Conservation (phyloP, 1,140 invertebrate species). For the fruit fly (Drosophila melanogaster) region DNA sequence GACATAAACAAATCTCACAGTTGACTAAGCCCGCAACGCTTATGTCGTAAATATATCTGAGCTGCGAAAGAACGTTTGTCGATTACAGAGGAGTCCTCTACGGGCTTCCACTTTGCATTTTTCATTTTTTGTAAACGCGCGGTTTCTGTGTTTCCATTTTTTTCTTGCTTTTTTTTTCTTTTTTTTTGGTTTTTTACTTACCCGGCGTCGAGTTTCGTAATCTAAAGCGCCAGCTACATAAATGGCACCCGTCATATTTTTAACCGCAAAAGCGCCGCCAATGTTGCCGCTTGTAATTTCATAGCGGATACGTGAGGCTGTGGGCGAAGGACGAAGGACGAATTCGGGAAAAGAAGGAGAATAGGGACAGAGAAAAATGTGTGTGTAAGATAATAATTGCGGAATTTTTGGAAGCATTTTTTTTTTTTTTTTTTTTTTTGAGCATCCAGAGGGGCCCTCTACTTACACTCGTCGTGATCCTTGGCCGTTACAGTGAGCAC, state of each 20-base stretch:
- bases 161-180: conserved; percentile 1
- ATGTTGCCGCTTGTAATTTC: conserved; percentile 99
- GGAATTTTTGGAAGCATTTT: conserved; percentile 36
- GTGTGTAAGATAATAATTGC: conserved; percentile 51
- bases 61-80: conserved; percentile 45
- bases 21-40: conserved; percentile 63
- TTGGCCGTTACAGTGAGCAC: conserved; percentile 98
- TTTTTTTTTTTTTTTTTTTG: conserved; percentile 3
- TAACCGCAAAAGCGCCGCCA: conserved; percentile 98
- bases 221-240: conserved; percentile 97
- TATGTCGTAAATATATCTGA: conserved; percentile 63
- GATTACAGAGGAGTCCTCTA: conserved; percentile 40
- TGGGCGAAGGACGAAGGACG: conserved; percentile 11
- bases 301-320: conserved; percentile 98
- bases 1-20: conserved; percentile 75
- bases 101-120: conserved; percentile 34
- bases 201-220: conserved; percentile 95
- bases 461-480: conserved; percentile 99
- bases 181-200: conserved; percentile 85
- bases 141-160: conserved; percentile 52
- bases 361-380: conserved; percentile 16
- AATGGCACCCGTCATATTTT: conserved; percentile 98
- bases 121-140: conserved; percentile 88
- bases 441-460: conserved; percentile 23
- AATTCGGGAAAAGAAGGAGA: conserved; percentile 25